phyloP scores from a whole-genome alignment of 92 coral and sea anemone genomes.

The Bergia sp. region DNA sequence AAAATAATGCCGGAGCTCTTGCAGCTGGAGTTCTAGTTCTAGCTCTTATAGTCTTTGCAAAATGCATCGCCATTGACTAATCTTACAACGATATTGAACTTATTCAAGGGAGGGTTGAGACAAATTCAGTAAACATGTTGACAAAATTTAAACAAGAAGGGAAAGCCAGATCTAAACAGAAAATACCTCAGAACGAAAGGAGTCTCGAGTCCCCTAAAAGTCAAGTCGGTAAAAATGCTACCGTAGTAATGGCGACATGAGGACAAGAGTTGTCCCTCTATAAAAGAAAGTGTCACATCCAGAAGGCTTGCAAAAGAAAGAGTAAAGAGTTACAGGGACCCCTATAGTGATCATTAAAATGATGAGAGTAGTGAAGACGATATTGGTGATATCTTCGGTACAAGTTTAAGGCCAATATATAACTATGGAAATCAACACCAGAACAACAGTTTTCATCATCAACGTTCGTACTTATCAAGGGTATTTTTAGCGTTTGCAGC shows the following conservation, averaged over 20 bases:
- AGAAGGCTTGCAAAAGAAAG: slow-evolving; percentile 41
- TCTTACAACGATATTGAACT: neutral
- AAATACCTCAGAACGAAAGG: slow-evolving; percentile 19
- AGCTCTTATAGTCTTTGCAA: neutral
- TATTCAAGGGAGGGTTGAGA: neutral
- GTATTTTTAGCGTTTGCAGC: neutral
- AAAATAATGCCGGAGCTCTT: neutral
- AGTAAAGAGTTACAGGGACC: slow-evolving; percentile 41
- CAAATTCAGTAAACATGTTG: slow-evolving; percentile 23
- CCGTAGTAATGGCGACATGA: neutral
- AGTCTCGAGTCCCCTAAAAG: slow-evolving; percentile 1
- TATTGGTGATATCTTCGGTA: slow-evolving; percentile 10
- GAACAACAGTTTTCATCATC: slow-evolving; percentile 39
- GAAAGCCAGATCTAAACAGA: neutral
- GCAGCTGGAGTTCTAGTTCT: neutral
- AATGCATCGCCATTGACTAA: neutral
- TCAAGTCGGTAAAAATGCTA: neutral
- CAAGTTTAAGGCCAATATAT: slow-evolving; percentile 6
- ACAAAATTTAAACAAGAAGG: neutral
- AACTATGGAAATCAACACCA: slow-evolving; percentile 37
- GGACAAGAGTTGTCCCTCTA: neutral
- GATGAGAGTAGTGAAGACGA: slow-evolving; percentile 45
- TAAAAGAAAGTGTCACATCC: slow-evolving; percentile 60
- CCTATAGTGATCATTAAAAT: slow-evolving; percentile 30
- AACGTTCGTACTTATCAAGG: neutral